A percentile compares a stretch with the other conserved stretches of the same genome.
These are phyloP conservation scores for Tachycineta bicolor DNA, from an alignment of 2,113 vertebrate species.

Conservation along the genomic window DNA sequence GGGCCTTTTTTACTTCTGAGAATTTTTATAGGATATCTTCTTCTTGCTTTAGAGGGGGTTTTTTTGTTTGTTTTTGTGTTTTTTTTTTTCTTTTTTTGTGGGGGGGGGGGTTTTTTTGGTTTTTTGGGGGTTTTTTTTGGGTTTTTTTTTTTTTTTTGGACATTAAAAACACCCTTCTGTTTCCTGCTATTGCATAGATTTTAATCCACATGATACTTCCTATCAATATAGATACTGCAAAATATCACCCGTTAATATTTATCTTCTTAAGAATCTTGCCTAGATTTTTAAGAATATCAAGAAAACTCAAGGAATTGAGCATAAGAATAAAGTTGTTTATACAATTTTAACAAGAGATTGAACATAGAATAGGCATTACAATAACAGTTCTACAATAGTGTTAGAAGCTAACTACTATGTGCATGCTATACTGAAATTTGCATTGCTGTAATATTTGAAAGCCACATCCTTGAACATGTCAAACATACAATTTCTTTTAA, in stretches of 20 bases:
- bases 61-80: background rate
- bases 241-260: background rate
- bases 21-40: background rate
- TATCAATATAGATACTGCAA: background rate
- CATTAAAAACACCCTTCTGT: fast-evolving
- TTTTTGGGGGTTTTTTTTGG: too few relatives aligned
- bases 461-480: background rate
- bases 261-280: background rate
- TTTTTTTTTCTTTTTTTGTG: too few relatives aligned
- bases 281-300: background rate
- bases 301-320: background rate
- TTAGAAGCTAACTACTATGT: background rate
- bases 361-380: background rate
- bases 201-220: background rate
- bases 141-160: background rate
- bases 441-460: background rate
- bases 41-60: background rate
- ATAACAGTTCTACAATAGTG: background rate
- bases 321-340: background rate
- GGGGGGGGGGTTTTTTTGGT: background rate
- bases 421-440: background rate
- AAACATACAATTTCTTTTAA: background rate
- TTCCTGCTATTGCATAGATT: background rate
- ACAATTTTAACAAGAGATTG: background rate
- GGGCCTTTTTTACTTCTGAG: background rate